Evolutionary conservation across 2,888 invertebrate species (phyloP).

Genomic region (Patella pellucida): DNA sequence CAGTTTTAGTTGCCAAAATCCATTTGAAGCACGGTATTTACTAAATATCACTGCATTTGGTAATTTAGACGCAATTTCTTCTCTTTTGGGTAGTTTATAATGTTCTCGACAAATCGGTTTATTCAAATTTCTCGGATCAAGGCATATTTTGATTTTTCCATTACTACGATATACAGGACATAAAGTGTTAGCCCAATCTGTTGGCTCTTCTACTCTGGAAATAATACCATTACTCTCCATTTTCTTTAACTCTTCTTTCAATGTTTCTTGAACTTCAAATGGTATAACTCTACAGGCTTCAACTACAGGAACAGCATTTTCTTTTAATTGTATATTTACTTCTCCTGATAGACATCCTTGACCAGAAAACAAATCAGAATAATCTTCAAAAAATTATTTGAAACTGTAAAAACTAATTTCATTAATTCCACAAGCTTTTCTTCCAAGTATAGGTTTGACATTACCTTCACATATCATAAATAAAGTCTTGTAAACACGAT

Average conservation of each 20-base stretch:
- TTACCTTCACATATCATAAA: constrained; percentile 14
- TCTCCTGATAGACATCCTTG: constrained; percentile 38
- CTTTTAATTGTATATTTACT: constrained; percentile 30
- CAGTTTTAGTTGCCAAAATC: constrained; percentile 39
- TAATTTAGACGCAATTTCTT: constrained; percentile 39
- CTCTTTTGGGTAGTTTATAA: constrained; percentile 38
- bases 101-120: constrained; percentile 36
- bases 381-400: constrained; percentile 16
- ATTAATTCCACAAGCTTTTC: constrained; percentile 20
- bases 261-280: constrained; percentile 29
- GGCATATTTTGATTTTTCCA: constrained; percentile 41
- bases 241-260: constrained; percentile 35
- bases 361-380: constrained; percentile 31
- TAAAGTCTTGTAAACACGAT: constrained; percentile 11
- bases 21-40: constrained; percentile 38
- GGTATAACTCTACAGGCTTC: constrained; percentile 38
- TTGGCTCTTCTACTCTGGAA: constrained; percentile 39
- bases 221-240: constrained; percentile 36
- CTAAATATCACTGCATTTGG: constrained; percentile 31
- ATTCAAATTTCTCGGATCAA: constrained; percentile 45
- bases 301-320: constrained; percentile 35
- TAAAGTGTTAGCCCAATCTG: constrained; percentile 44
- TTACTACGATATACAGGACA: constrained; percentile 36
- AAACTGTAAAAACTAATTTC: constrained; percentile 16
- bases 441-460: constrained; percentile 17